Percentiles rank a stretch among this genome's conserved stretches.
phyloP scores from a whole-genome alignment of 2,888 invertebrate genomes.

The Pachymerium ferrugineum region DNA sequence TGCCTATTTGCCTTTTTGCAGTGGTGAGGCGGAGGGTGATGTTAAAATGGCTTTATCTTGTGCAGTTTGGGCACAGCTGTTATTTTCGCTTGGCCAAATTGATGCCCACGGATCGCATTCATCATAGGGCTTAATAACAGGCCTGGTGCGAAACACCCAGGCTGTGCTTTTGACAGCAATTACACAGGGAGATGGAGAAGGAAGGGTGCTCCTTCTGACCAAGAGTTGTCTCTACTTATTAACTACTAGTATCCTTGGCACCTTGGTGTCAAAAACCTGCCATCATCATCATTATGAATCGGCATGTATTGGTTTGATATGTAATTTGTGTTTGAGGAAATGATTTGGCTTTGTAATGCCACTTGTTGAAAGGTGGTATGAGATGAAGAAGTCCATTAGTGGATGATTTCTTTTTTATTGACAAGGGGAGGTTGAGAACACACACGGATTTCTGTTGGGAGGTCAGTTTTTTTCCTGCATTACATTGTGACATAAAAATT shows the following conservation, averaged over 20 bases:
- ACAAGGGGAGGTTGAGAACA: not conserved
- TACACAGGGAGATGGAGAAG: constrained; percentile 3
- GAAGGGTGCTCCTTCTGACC: constrained; percentile 6
- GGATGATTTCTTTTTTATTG: not conserved
- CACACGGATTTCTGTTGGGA: not conserved
- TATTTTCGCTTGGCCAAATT: constrained; percentile 32
- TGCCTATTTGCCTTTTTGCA: not conserved
- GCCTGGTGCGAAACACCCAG: constrained; percentile 30
- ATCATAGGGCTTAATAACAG: constrained; percentile 31
- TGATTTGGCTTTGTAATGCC: not conserved
- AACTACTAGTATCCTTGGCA: constrained; percentile 10
- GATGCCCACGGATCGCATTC: constrained; percentile 33
- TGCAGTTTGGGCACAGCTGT: constrained; percentile 27
- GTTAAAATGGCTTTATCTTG: constrained; percentile 32
- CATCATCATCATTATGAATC: not conserved
- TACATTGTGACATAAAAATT: no score
- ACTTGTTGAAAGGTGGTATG: constrained; percentile 1
- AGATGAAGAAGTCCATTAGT: not conserved
- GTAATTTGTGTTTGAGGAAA: not conserved
- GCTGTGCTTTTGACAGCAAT: constrained; percentile 32
- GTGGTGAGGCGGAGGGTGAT: not conserved
- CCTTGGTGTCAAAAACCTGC: constrained; percentile 1
- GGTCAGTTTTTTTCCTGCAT: no score
- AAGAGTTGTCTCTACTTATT: constrained; percentile 8
- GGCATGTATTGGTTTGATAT: not conserved